These are phyloP conservation scores for Porites evermanni DNA, from an alignment of 92 coral and sea anemone genomes.

Conservation along the genomic window DNA sequence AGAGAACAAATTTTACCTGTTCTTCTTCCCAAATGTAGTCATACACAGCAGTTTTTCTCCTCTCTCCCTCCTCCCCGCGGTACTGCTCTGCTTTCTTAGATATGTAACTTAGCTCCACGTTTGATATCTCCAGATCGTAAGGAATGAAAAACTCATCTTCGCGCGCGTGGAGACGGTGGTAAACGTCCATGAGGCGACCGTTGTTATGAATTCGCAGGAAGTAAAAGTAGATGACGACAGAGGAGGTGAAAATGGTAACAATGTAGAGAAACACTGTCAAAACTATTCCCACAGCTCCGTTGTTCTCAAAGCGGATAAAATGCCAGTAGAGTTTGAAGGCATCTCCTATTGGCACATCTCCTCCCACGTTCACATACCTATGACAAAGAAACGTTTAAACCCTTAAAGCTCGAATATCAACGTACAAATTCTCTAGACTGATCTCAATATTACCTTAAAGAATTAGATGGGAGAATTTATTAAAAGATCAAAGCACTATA, in stretches of 20 bases:
- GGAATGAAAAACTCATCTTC: slow-evolving; percentile 93
- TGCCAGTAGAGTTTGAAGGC: slow-evolving; percentile 99
- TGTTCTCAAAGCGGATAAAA: slow-evolving; percentile 94
- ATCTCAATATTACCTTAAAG: too few species aligned
- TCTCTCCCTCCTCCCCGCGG: slow-evolving; percentile 99
- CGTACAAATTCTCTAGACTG: too few species aligned
- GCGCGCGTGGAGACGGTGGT: slow-evolving; percentile 90
- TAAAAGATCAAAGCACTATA: too few species aligned
- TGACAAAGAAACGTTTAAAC: neutral
- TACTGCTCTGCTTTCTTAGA: slow-evolving; percentile 94
- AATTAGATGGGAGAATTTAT: too few species aligned
- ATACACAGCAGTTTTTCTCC: slow-evolving; percentile 94
- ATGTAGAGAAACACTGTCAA: slow-evolving; percentile 89
- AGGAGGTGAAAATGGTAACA: slow-evolving; percentile 89
- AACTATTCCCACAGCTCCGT: slow-evolving; percentile 96
- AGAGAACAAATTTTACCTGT: slow-evolving; percentile 64
- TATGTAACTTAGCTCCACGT: slow-evolving; percentile 93
- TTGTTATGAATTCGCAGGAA: slow-evolving; percentile 94
- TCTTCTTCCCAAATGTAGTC: slow-evolving; percentile 99
- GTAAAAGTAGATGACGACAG: slow-evolving; percentile 94
- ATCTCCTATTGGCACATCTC: slow-evolving; percentile 93
- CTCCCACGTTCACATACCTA: slow-evolving; percentile 84
- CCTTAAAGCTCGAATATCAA: too few species aligned
- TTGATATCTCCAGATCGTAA: slow-evolving; percentile 92
- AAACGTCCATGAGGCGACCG: slow-evolving; percentile 96